Conservation (phyloP, 2,113 vertebrate genomes). For the Pristiophorus japonicus region DNA sequence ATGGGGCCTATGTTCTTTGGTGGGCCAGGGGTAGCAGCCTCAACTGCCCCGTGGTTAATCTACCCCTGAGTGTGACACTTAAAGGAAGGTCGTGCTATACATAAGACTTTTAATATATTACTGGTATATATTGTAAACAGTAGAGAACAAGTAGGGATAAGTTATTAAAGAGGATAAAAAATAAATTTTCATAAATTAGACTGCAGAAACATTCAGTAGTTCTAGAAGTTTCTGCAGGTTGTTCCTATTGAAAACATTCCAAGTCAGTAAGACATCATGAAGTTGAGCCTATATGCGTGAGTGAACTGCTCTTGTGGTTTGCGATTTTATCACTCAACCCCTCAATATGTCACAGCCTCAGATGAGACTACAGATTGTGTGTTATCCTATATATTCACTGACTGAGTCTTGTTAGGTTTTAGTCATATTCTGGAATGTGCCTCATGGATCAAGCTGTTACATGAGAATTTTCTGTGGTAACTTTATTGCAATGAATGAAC, state of each 20-base stretch:
- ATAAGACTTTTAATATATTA: neutral
- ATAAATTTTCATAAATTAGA: neutral
- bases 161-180: neutral
- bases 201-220: neutral
- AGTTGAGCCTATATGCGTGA: neutral
- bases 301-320: neutral
- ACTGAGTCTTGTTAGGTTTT: too few relatives aligned
- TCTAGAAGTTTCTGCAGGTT: neutral
- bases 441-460: neutral
- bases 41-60: too few relatives aligned
- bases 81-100: neutral
- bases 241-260: neutral
- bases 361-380: neutral
- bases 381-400: neutral
- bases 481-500: slow-evolving; percentile 18
- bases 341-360: neutral
- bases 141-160: neutral
- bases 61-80: neutral
- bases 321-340: neutral
- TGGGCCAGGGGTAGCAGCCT: too few relatives aligned
- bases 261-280: neutral
- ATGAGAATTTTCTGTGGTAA: slow-evolving; percentile 27
- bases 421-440: neutral
- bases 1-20: too few relatives aligned
- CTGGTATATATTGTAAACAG: neutral